A percentile compares a stretch with the other conserved stretches of the same genome.
Evolutionary conservation across 1,140 invertebrate species (phyloP).

Genomic region (Aphidius ervi): DNA sequence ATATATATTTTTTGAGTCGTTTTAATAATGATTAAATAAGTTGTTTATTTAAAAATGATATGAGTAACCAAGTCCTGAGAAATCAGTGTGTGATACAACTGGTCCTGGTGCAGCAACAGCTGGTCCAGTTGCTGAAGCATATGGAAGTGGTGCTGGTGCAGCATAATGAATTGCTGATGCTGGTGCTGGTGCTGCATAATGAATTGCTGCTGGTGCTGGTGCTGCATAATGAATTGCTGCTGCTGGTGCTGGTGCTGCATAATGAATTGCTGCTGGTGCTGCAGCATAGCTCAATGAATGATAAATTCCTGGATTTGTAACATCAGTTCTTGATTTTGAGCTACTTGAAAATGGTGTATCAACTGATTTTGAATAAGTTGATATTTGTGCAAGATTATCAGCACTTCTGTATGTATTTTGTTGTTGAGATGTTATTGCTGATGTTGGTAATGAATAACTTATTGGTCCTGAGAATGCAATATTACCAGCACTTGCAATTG

Average conservation of each 20-base stretch:
- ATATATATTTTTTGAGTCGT: not conserved
- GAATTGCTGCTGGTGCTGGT: constrained; percentile 20
- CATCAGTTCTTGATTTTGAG: constrained; percentile 60
- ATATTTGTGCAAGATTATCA: constrained; percentile 62
- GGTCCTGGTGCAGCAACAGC: constrained; percentile 1
- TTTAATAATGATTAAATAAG: not conserved
- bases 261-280: constrained; percentile 25
- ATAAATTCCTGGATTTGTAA: constrained; percentile 60
- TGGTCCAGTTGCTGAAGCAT: constrained; percentile 21
- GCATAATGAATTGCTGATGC: constrained; percentile 25
- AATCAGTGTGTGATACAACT: constrained; percentile 2
- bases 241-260: constrained; percentile 16
- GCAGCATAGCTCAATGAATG: constrained; percentile 35
- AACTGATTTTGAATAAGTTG: constrained; percentile 62
- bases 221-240: constrained; percentile 15
- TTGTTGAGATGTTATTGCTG: constrained; percentile 57
- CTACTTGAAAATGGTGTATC: constrained; percentile 67
- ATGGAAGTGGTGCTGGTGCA: constrained; percentile 26
- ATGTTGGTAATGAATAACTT: not conserved
- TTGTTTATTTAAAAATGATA: constrained; percentile 1
- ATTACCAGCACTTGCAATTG: not conserved
- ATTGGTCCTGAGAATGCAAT: not conserved
- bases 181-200: constrained; percentile 26
- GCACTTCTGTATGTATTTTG: constrained; percentile 60
- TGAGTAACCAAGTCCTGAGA: constrained; percentile 8